Conservation (phyloP, 2,888 invertebrate genomes). For the Ceriagrion tenellum region DNA sequence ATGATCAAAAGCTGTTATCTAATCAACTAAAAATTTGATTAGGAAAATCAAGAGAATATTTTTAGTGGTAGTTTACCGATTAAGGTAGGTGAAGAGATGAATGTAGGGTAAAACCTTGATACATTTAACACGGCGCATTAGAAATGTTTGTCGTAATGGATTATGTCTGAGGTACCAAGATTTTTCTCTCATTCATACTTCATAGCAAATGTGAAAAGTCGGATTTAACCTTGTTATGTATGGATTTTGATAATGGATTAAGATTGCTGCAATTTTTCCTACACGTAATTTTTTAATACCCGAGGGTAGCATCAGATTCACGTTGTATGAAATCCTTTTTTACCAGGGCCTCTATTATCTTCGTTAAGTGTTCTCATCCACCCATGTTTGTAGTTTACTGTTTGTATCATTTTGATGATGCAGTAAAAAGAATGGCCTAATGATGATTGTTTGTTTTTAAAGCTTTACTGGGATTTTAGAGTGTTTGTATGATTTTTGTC, state of each 20-base stretch:
- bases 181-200: neutral
- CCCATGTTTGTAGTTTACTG: neutral
- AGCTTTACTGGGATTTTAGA: neutral
- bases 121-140: too few relatives aligned
- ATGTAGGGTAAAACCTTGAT: too few relatives aligned
- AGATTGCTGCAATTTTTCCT: neutral
- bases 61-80: too few relatives aligned
- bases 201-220: neutral
- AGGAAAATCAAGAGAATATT: neutral
- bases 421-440: neutral
- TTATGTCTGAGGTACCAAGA: too few relatives aligned
- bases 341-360: neutral
- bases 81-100: too few relatives aligned
- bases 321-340: neutral
- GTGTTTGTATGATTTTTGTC: neutral
- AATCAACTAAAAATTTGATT: neutral
- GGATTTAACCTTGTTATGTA: neutral
- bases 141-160: too few relatives aligned
- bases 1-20: neutral
- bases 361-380: neutral
- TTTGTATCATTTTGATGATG: neutral
- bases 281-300: neutral
- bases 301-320: neutral
- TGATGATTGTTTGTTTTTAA: neutral
- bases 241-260: neutral